phyloP scores from a whole-genome alignment of 1,140 invertebrate genomes.

The Chymomyza costata region DNA sequence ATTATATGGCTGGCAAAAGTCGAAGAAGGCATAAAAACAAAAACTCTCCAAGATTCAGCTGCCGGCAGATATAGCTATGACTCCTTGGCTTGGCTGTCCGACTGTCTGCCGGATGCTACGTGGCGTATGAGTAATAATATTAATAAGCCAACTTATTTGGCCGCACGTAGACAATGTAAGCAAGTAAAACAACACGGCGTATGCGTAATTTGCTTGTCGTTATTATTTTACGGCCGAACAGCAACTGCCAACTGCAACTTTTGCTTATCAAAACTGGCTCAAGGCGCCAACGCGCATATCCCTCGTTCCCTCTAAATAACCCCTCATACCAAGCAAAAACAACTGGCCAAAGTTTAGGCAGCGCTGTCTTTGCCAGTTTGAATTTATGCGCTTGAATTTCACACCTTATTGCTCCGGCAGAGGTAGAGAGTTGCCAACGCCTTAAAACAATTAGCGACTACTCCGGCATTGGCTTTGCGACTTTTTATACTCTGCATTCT shows the following conservation, averaged over 20 bases:
- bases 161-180: conserved; percentile 46
- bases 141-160: conserved; percentile 48
- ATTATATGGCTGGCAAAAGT: conserved; percentile 44
- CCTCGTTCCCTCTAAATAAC: too few species aligned
- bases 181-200: conserved; percentile 63
- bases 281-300: conserved; percentile 22
- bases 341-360: conserved; percentile 33
- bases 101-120: conserved; percentile 1
- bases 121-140: conserved; percentile 61
- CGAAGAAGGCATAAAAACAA: conserved; percentile 10
- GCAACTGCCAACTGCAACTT: conserved; percentile 4
- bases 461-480: background rate
- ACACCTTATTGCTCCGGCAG: conserved; percentile 58
- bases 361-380: conserved; percentile 21
- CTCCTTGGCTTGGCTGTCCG: background rate
- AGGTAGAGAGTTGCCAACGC: conserved; percentile 12
- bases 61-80: background rate
- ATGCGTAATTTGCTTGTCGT: conserved; percentile 59
- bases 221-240: conserved; percentile 45
- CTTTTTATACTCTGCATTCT: conserved; percentile 3
- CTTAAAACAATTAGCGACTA: conserved; percentile 63
- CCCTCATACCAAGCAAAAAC: too few species aligned
- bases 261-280: conserved; percentile 47
- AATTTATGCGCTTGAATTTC: conserved; percentile 59
- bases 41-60: too few species aligned